Base-by-base conservation (phyloP, 2,888 invertebrate genomes). In the Apodemia zela region DNA sequence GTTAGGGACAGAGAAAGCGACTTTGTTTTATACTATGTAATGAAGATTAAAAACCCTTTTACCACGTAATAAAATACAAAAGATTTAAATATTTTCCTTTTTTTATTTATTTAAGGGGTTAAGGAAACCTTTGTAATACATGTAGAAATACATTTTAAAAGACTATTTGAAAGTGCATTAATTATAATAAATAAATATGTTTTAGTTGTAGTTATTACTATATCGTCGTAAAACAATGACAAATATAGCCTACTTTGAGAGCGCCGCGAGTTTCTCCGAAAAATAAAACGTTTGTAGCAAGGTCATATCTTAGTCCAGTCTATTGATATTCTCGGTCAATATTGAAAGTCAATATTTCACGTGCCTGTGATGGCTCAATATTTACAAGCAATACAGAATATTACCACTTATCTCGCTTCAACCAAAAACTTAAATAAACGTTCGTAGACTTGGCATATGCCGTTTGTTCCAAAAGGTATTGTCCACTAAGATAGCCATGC, bases 301-400 rank as follows among this genome's bases (percentile, higher is more conserved):
- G 86, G 87, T 83, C 84, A 77, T 80, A 85, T 84, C 81, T 76
- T 77, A 67, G 71, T 74, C 74, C 78, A 71, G 74, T 74, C 76
- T 86, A 87, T 87, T 85, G 86, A 90, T 87, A 86, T 81, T 81
- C 81, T 77, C 74, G 67, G 87, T 87, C 82, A 90, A 90, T 85
- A 90, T 85, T 81, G 76, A 75, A 77, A 80, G 86, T 85, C 84
- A 89, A 91, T 84, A 91, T 85, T 86, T 87, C 89, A 86, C 89
- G 85, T 84, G 82, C 79, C 86, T 77, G 84, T 75, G 84, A 83
- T 77, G 77, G 73, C 72, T 78, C 82, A 89, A 91, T 91, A 91
- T 91, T 91, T 84, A 87, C 88, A 74, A 78, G 79, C 75, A 83
- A 84, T 88, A 87, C 81, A 89, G 80, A 86, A 87, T 88, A 89